A percentile compares a stretch with the other conserved stretches of the same genome.
Conservation (phyloP, 2,113 vertebrate genomes). For the Lanius ludovicianus region DNA sequence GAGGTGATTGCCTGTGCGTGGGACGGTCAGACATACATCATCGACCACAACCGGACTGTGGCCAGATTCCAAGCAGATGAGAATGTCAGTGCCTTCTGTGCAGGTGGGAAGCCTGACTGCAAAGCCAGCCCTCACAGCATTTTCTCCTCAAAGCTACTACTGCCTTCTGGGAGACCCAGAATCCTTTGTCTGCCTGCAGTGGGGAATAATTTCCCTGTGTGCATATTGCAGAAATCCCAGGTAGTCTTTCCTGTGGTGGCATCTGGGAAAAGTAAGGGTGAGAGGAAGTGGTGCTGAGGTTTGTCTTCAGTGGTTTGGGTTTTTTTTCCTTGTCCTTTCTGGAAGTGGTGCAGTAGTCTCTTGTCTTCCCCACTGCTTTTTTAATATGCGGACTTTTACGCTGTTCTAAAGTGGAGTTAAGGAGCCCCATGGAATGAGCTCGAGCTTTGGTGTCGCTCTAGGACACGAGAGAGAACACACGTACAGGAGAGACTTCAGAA, state of each 20-base stretch:
- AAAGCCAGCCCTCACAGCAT: not conserved
- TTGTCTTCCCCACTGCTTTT: not conserved
- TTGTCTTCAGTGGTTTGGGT: not conserved
- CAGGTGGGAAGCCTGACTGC: conserved; percentile 76
- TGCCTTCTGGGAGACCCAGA: not conserved
- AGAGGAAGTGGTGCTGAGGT: not conserved
- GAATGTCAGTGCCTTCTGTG: conserved; percentile 97
- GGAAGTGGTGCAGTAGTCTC: not conserved
- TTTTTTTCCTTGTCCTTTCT: not conserved
- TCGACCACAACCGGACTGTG: conserved; percentile 90
- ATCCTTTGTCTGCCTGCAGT: not conserved
- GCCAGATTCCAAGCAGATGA: conserved; percentile 97
- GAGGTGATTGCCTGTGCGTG: conserved; percentile 97
- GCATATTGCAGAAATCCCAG: not conserved
- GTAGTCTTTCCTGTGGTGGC: not conserved
- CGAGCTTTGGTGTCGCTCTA: not conserved
- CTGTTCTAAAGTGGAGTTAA: not conserved
- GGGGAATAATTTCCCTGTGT: not conserved
- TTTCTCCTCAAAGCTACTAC: not conserved
- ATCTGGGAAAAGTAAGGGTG: not conserved
- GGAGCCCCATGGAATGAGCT: not conserved
- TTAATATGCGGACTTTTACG: not conserved
- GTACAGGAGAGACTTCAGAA: too few relatives aligned
- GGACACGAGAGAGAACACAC: too few relatives aligned
- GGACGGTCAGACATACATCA: conserved; percentile 98